phyloP scores from a whole-genome alignment of 2,113 vertebrate genomes.

The Crocuta crocuta region DNA sequence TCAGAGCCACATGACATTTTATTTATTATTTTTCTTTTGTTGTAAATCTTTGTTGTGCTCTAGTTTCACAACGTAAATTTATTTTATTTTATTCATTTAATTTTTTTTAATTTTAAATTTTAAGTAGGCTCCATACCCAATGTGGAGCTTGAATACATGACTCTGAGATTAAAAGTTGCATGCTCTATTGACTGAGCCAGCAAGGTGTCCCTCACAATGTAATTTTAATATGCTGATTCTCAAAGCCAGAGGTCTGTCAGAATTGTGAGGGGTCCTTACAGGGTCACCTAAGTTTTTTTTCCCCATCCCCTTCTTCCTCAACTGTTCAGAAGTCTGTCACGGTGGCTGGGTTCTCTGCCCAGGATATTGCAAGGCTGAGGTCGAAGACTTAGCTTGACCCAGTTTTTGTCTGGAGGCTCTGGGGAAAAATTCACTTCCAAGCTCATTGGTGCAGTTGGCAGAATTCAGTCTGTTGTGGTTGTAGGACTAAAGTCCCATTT shows the following conservation, averaged over 20 bases:
- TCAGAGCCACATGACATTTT: neutral
- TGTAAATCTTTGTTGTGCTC: neutral
- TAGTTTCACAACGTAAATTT: neutral
- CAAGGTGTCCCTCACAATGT: neutral
- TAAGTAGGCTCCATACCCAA: too few species aligned
- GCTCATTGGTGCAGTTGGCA: neutral
- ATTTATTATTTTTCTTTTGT: conserved; percentile 27
- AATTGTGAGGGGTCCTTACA: neutral
- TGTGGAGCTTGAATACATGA: too few species aligned
- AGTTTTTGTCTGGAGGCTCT: neutral
- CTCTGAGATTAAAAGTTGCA: too few species aligned
- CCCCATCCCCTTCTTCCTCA: neutral
- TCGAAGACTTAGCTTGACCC: neutral
- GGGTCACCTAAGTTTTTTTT: neutral
- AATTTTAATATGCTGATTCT: neutral
- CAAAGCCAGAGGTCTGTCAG: neutral
- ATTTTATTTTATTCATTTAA: too few species aligned
- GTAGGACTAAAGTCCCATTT: neutral
- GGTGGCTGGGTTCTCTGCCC: neutral
- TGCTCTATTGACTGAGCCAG: too few species aligned
- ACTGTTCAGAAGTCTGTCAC: neutral
- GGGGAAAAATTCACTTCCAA: neutral
- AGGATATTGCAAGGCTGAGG: neutral
- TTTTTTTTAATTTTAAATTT: too few species aligned
- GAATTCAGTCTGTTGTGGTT: neutral